Evolutionary conservation across 30 jellyfish, hydroid and myxozoan species (phyloP).

Genomic region (Aurelia sp.): DNA sequence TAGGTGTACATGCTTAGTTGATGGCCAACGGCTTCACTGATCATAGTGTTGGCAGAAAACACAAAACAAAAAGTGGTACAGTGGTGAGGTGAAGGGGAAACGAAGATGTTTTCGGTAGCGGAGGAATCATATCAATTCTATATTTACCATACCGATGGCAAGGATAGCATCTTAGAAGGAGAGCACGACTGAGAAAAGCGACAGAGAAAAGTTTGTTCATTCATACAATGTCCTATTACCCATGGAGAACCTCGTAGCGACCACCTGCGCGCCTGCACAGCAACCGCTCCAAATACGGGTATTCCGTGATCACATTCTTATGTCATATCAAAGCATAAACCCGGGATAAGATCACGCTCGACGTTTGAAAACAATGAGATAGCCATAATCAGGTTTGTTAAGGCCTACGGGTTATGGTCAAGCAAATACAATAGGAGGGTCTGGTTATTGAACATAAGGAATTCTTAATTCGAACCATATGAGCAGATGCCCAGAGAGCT

Average conservation of each 20-base stretch:
- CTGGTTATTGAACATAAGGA: slow-evolving; percentile 37
- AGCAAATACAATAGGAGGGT: slow-evolving; percentile 33
- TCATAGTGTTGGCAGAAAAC: too few relatives aligned
- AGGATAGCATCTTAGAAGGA: too few relatives aligned
- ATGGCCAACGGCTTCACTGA: too few relatives aligned
- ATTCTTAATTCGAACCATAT: background rate
- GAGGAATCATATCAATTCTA: too few relatives aligned
- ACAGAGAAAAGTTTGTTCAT: too few relatives aligned
- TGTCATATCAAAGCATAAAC: slow-evolving; percentile 26
- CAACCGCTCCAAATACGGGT: slow-evolving; percentile 14
- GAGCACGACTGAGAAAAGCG: too few relatives aligned
- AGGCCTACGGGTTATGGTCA: slow-evolving; percentile 73
- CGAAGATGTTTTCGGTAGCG: too few relatives aligned
- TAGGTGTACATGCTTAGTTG: too few relatives aligned
- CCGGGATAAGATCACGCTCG: slow-evolving; percentile 50
- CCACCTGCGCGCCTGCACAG: slow-evolving; percentile 55
- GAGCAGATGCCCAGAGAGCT: background rate
- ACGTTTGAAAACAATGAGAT: slow-evolving; percentile 41
- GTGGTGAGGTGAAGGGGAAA: too few relatives aligned
- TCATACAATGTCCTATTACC: too few relatives aligned
- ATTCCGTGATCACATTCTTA: background rate
- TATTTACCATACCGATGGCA: too few relatives aligned
- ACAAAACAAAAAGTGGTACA: too few relatives aligned
- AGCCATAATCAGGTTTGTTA: slow-evolving; percentile 41
- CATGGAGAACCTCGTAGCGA: background rate